Evolutionary conservation across 2,797 vertebrate genomes (phyloP).

Genomic region (Pseudochaenichthys georgianus): DNA sequence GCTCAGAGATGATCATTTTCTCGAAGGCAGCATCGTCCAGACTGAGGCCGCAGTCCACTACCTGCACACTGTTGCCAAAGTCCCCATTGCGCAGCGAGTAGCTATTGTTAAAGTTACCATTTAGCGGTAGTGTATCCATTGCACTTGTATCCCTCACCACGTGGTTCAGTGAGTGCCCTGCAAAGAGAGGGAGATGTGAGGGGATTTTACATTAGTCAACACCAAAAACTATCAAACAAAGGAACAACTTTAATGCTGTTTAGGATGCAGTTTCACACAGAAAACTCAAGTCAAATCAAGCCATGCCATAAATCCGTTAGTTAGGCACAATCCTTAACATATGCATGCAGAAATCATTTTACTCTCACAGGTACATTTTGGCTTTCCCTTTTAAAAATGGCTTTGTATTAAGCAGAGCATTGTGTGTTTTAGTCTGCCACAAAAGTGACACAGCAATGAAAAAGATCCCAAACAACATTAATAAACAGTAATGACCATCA

Average conservation of each 20-base stretch:
- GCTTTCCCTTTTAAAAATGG: conserved; percentile 56
- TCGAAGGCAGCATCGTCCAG: conserved; percentile 98
- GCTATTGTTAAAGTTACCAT: conserved; percentile 99
- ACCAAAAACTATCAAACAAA: conserved; percentile 19
- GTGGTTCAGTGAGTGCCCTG: conserved; percentile 99
- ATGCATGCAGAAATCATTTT: conserved; percentile 77
- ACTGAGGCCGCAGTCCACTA: conserved; percentile 97
- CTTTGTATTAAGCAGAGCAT: conserved; percentile 47
- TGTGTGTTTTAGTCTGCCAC: conserved; percentile 75
- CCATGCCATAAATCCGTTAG: conserved; percentile 76
- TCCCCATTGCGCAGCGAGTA: conserved; percentile 97
- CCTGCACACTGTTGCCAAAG: conserved; percentile 94
- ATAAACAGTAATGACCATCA: conserved; percentile 85
- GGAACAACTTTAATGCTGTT: conserved; percentile 93
- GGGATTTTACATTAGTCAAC: conserved; percentile 70
- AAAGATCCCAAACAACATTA: conserved; percentile 99
- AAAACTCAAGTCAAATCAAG: conserved; percentile 67
- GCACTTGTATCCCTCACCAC: conserved; percentile 98
- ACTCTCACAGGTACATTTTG: conserved; percentile 65
- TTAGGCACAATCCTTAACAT: conserved; percentile 73
- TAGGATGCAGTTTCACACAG: conserved; percentile 87
- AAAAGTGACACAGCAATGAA: conserved; percentile 87
- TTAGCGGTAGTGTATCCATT: conserved; percentile 99
- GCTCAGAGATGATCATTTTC: conserved; percentile 99
- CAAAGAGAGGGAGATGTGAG: conserved; percentile 82